Percentiles rank a stretch among this genome's conserved stretches.
Evolutionary conservation across 2,888 invertebrate genomes (phyloP).

Genomic region (Amphipoea lucens): DNA sequence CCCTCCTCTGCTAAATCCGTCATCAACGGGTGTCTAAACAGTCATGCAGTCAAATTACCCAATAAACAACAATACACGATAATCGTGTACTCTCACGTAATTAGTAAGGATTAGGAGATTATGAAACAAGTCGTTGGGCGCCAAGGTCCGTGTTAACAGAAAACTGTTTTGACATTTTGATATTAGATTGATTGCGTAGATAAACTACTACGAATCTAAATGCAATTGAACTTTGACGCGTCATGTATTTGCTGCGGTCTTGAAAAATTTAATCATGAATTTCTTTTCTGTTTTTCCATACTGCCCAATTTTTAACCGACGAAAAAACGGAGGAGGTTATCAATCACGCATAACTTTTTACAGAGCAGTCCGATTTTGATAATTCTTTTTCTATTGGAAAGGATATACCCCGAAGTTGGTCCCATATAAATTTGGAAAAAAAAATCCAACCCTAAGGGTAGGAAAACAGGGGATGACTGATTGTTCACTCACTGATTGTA

Average conservation of each 20-base stretch:
- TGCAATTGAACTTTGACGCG: conserved; percentile 19
- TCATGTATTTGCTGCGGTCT: neutral
- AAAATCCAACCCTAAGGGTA: too few relatives aligned
- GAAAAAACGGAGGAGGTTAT: too few relatives aligned
- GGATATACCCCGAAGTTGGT: too few relatives aligned
- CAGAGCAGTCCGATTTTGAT: too few relatives aligned
- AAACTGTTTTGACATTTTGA: conserved; percentile 28
- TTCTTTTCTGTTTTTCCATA: neutral
- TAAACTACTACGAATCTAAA: conserved; percentile 19
- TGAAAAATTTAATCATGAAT: conserved; percentile 10
- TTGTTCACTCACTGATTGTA: too few relatives aligned
- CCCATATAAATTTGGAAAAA: too few relatives aligned
- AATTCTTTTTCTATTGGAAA: too few relatives aligned
- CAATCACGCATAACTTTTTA: too few relatives aligned
- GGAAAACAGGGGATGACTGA: too few relatives aligned
- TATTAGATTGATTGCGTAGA: conserved; percentile 31
- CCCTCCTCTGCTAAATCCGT: neutral
- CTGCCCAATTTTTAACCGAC: neutral
- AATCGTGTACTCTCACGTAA: conserved; percentile 49
- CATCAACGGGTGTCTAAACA: conserved; percentile 44
- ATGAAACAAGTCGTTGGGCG: conserved; percentile 32
- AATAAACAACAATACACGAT: conserved; percentile 63
- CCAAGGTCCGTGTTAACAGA: conserved; percentile 49
- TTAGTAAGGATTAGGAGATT: conserved; percentile 60
- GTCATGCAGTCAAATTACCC: conserved; percentile 63